Percentiles rank a stretch among this genome's conserved stretches.
phyloP scores from a whole-genome alignment of 2,888 invertebrate species.

The Amphipyra berbera region DNA sequence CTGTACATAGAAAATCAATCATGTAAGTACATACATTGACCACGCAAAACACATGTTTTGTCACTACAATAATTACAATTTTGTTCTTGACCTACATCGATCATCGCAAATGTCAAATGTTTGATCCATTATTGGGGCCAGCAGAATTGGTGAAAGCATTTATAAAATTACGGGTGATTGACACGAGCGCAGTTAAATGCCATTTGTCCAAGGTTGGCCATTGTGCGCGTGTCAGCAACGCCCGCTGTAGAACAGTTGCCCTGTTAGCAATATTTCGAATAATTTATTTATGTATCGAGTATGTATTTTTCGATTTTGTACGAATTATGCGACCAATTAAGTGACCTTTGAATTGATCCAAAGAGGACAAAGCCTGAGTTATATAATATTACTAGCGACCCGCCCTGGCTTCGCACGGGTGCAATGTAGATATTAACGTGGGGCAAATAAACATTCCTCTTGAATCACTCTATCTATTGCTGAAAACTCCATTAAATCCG shows the following conservation, averaged over 20 bases:
- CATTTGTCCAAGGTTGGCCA: conserved; percentile 80
- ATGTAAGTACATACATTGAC: conserved; percentile 8
- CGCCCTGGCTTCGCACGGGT: too few species aligned
- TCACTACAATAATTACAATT: conserved; percentile 38
- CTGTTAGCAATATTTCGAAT: conserved; percentile 38
- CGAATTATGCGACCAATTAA: too few species aligned
- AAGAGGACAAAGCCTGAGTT: too few species aligned
- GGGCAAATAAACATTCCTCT: too few species aligned
- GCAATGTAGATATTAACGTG: too few species aligned
- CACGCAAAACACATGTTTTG: conserved; percentile 36
- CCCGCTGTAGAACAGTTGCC: conserved; percentile 42
- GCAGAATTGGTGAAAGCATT: conserved; percentile 75
- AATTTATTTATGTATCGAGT: conserved; percentile 6
- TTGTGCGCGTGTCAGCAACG: conserved; percentile 65
- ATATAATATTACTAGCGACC: too few species aligned
- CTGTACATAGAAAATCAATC: background rate
- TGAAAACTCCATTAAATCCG: too few species aligned
- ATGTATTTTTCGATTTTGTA: background rate
- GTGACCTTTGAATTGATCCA: too few species aligned
- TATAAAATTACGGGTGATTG: conserved; percentile 75
- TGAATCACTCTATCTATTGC: too few species aligned
- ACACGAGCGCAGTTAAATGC: conserved; percentile 77
- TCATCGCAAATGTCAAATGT: conserved; percentile 78
- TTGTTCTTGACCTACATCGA: conserved; percentile 82
- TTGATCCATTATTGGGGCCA: conserved; percentile 68